Percentiles rank a stretch among this genome's conserved stretches.
These are phyloP conservation scores for Megaceryle maxima DNA, from an alignment of 2,113 vertebrate genomes.

Conservation along the genomic window DNA sequence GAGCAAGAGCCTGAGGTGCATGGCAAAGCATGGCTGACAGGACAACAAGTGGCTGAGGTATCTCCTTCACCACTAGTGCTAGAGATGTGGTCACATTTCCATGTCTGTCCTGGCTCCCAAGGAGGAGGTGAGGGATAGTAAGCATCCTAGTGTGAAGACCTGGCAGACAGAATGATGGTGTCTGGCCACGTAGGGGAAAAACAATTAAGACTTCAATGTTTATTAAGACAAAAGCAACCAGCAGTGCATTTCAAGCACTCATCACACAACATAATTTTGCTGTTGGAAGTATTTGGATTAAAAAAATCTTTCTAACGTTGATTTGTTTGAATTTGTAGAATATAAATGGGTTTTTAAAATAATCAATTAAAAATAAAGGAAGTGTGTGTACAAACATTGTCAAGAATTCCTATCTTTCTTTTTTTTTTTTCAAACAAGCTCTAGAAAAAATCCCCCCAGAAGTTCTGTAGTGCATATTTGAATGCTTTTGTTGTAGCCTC, in stretches of 20 bases:
- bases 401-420: conserved; percentile 25
- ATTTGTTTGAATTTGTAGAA: neutral
- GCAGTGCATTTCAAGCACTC: conserved; percentile 40
- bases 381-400: neutral
- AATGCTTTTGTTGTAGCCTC: conserved; percentile 73
- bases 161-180: conserved; percentile 8
- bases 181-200: neutral
- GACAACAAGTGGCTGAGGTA: rapidly evolving
- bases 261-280: conserved; percentile 25
- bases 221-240: conserved; percentile 51
- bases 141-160: neutral
- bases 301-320: conserved; percentile 9
- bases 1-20: neutral
- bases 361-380: neutral
- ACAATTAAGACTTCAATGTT: conserved; percentile 43
- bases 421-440: conserved; percentile 19
- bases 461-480: conserved; percentile 65
- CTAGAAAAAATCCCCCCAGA: conserved; percentile 53
- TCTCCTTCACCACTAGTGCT: neutral
- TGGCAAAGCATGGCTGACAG: neutral
- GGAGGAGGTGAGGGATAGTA: neutral
- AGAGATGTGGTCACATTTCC: rapidly evolving
- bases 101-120: rapidly evolving
- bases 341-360: neutral
- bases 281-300: conserved; percentile 27